Percentiles rank a stretch among this genome's conserved stretches.
These are phyloP conservation scores for Diadegma fenestrale DNA, from an alignment of 2,888 invertebrate species.

Conservation along the genomic window DNA sequence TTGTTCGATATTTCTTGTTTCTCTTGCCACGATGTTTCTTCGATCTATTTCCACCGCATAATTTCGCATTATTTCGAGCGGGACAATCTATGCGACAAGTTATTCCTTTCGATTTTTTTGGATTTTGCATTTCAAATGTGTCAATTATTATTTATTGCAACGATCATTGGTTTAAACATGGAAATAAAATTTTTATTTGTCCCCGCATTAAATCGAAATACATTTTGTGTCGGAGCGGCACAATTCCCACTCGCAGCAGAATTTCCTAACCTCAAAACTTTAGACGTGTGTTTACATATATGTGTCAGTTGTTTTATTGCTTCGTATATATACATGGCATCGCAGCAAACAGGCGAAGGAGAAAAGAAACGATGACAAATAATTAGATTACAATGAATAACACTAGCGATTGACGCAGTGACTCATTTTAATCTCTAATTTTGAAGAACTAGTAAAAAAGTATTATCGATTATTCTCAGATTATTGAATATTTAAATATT, in stretches of 20 bases:
- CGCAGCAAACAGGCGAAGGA: not conserved
- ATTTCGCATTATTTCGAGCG: constrained; percentile 16
- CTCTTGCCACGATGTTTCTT: constrained; percentile 35
- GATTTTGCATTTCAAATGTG: constrained; percentile 24
- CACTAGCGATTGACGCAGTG: constrained; percentile 6
- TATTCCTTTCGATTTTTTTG: constrained; percentile 48
- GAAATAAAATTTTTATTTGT: constrained; percentile 12
- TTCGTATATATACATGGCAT: not conserved
- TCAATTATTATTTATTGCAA: not conserved
- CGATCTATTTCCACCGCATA: constrained; percentile 1
- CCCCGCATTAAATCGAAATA: not conserved
- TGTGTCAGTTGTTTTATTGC: constrained; percentile 33
- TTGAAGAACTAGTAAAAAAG: not conserved
- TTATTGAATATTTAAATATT: not conserved
- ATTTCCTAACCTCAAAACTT: constrained; percentile 38
- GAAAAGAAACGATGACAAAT: constrained; percentile 1
- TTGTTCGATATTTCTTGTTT: constrained; percentile 58
- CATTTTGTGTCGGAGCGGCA: constrained; percentile 15
- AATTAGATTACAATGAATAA: constrained; percentile 1
- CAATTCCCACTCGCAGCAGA: not conserved
- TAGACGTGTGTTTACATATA: constrained; percentile 3
- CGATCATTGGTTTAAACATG: not conserved
- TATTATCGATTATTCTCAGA: not conserved
- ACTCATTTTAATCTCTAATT: constrained; percentile 19
- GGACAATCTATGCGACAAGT: constrained; percentile 55